Percentiles rank a stretch among this genome's conserved stretches.
phyloP scores from a whole-genome alignment of 2,888 invertebrate species.

The Hyppa rectilinea region DNA sequence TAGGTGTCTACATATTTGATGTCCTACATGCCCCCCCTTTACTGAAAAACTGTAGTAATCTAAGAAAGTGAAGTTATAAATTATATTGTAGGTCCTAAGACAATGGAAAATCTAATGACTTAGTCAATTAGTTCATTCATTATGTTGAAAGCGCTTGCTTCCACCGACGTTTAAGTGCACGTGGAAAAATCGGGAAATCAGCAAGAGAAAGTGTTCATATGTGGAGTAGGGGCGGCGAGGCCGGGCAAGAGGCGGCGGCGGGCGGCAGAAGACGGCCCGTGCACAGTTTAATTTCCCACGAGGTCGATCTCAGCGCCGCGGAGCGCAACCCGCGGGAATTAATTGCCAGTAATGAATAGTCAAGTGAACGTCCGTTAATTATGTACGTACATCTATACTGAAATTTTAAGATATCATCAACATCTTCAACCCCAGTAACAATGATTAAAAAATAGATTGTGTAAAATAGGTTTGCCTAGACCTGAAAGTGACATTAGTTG shows the following conservation, averaged over 20 bases:
- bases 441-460: not conserved
- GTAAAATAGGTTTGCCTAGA: not conserved
- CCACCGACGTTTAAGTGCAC: conserved; percentile 66
- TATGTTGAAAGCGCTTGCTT: conserved; percentile 45
- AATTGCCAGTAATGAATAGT: conserved; percentile 91
- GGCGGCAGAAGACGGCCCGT: conserved; percentile 88
- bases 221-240: conserved; percentile 80
- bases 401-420: conserved; percentile 65
- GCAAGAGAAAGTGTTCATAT: conserved; percentile 88
- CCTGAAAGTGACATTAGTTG: conserved; percentile 42
- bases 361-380: conserved; percentile 90
- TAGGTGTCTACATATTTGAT: conserved; percentile 82
- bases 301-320: conserved; percentile 90
- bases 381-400: conserved; percentile 81
- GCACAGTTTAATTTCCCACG: conserved; percentile 91
- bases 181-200: conserved; percentile 85
- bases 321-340: conserved; percentile 90
- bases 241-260: conserved; percentile 77
- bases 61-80: conserved; percentile 12
- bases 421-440: conserved; percentile 36
- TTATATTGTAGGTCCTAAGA: conserved; percentile 19
- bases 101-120: conserved; percentile 35
- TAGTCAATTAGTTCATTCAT: conserved; percentile 35
- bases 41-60: conserved; percentile 51
- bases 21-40: conserved; percentile 49